These are phyloP conservation scores for Lasioglossum vierecki DNA, from an alignment of 2,888 invertebrate species.

Conservation along the genomic window DNA sequence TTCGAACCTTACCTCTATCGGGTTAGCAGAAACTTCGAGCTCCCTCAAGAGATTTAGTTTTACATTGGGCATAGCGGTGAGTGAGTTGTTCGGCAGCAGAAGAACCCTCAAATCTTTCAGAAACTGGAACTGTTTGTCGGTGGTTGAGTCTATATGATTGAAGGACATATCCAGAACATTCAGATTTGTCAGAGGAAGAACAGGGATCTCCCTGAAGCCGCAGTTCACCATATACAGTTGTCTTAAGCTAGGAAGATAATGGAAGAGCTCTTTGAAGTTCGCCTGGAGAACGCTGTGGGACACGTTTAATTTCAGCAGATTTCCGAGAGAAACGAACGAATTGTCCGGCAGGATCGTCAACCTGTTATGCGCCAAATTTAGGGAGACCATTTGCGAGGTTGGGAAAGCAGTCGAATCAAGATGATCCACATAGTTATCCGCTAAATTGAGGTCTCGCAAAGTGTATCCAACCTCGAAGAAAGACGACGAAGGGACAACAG, in stretches of 20 bases:
- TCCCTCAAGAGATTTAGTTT: constrained; percentile 89
- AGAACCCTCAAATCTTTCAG: constrained; percentile 90
- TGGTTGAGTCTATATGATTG: constrained; percentile 90
- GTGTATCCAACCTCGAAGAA: constrained; percentile 92
- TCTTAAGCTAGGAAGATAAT: constrained; percentile 92
- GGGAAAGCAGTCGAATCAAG: constrained; percentile 95
- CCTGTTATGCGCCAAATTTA: constrained; percentile 92
- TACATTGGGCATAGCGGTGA: constrained; percentile 90
- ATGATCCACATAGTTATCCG: constrained; percentile 92
- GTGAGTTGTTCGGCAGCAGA: constrained; percentile 91
- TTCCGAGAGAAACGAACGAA: constrained; percentile 92
- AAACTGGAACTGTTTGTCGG: constrained; percentile 89
- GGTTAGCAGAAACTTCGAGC: constrained; percentile 93
- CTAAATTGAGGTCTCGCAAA: constrained; percentile 90
- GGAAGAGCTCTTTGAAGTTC: constrained; percentile 91
- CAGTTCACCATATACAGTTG: constrained; percentile 91
- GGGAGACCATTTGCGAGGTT: constrained; percentile 90
- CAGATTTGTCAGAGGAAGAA: constrained; percentile 91
- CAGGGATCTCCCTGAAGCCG: constrained; percentile 91
- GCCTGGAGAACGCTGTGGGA: constrained; percentile 92
- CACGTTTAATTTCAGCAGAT: constrained; percentile 91
- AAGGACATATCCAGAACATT: constrained; percentile 92
- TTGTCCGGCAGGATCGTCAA: constrained; percentile 94
- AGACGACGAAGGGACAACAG: constrained; percentile 91
- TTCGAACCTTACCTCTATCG: constrained; percentile 86